Percentiles rank a stretch among this genome's conserved stretches.
These are phyloP conservation scores for Orthonychiurus folsomi DNA, from an alignment of 2,888 invertebrate species.

Conservation along the genomic window DNA sequence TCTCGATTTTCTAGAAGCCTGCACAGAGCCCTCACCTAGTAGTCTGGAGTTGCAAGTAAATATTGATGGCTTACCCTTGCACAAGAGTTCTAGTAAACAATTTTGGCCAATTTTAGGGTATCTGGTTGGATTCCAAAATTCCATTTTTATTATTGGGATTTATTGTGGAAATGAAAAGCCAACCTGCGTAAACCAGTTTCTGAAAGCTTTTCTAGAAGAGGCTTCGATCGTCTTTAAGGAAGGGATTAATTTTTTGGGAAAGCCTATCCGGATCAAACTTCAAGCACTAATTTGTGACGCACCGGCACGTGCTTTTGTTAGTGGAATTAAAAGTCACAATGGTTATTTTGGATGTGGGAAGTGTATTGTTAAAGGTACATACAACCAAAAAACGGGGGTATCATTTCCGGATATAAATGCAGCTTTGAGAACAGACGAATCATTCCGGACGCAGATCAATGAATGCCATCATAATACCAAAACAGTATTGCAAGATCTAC, in stretches of 20 bases:
- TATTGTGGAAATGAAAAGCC: slow-evolving; percentile 6
- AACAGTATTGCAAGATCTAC: slow-evolving; percentile 9
- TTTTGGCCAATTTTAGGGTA: slow-evolving; percentile 12
- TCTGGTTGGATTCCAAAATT: too few relatives aligned
- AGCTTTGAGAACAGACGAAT: background rate
- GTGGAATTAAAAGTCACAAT: slow-evolving; percentile 9
- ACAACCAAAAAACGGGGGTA: background rate
- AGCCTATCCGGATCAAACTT: background rate
- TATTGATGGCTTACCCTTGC: slow-evolving; percentile 6
- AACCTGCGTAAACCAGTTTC: background rate
- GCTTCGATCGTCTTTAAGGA: too few relatives aligned
- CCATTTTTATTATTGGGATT: slow-evolving; percentile 8
- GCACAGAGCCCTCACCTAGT: background rate
- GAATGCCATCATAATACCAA: background rate
- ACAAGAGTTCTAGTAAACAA: background rate
- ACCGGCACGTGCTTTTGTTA: slow-evolving; percentile 6
- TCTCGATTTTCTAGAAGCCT: background rate
- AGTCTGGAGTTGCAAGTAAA: slow-evolving; percentile 5
- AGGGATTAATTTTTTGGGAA: background rate
- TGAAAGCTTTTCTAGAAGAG: background rate
- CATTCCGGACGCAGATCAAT: background rate
- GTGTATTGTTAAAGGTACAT: background rate
- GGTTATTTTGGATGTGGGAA: slow-evolving; percentile 8
- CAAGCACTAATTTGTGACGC: slow-evolving; percentile 11
- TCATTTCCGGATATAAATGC: background rate